Percentiles rank a stretch among this genome's conserved stretches.
These are phyloP conservation scores for Apocrypta bakeri DNA, from an alignment of 1,140 invertebrate genomes.

Conservation along the genomic window DNA sequence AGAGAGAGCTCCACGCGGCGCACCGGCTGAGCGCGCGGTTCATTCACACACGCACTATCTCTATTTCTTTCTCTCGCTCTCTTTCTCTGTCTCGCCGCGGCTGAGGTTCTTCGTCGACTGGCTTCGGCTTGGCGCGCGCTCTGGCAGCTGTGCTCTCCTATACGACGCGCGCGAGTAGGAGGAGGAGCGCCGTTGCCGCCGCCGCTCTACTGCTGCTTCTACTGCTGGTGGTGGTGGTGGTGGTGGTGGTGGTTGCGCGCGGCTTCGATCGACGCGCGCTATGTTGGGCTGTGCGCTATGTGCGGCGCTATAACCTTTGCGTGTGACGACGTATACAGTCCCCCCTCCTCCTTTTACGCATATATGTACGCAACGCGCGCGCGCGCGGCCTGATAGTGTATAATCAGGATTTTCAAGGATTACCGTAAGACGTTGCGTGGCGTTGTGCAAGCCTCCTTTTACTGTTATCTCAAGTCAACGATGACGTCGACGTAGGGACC, in stretches of 20 bases:
- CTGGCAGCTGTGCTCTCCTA: not conserved
- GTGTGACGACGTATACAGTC: not conserved
- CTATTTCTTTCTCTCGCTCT: not conserved
- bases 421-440: not conserved
- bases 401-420: not conserved
- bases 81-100: not conserved
- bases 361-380: no score
- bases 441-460: not conserved
- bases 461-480: not conserved
- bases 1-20: not conserved
- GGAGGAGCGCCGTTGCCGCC: not conserved
- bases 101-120: constrained; percentile 18
- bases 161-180: constrained; percentile 10
- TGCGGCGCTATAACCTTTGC: not conserved
- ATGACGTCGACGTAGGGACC: not conserved
- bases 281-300: not conserved
- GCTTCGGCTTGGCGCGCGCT: not conserved
- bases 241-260: constrained; percentile 14
- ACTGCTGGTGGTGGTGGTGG: constrained; percentile 6
- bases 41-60: not conserved
- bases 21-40: not conserved
- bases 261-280: constrained; percentile 5
- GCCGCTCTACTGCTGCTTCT: not conserved
- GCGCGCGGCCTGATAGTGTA: not conserved
- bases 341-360: not conserved